These are phyloP conservation scores for Drosophila stalkeri DNA, from an alignment of 2,888 invertebrate genomes.

Conservation along the genomic window DNA sequence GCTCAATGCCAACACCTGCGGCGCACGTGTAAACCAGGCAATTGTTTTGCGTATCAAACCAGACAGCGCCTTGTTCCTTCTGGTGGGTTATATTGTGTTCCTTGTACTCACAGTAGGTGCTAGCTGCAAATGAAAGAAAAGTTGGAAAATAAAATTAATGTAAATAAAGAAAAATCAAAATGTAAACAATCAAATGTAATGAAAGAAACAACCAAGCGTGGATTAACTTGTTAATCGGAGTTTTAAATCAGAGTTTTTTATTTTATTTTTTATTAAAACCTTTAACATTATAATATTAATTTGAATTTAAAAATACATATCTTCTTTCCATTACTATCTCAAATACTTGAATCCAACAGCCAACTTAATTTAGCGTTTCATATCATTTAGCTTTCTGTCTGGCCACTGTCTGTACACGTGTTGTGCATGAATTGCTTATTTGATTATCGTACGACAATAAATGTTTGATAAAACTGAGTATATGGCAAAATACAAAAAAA, in stretches of 20 bases:
- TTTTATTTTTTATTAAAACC: too few relatives aligned
- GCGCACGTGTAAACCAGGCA: conserved; percentile 82
- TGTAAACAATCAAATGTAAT: background rate
- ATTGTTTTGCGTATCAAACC: conserved; percentile 79
- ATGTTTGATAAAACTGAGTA: conserved; percentile 23
- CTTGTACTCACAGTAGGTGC: conserved; percentile 58
- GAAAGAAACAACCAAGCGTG: background rate
- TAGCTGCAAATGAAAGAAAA: conserved; percentile 12
- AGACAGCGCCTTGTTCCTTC: conserved; percentile 81
- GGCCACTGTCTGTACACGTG: conserved; percentile 16
- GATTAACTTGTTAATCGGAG: too few relatives aligned
- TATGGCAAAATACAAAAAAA: conserved; percentile 4
- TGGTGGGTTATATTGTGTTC: conserved; percentile 57
- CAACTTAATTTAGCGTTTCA: background rate
- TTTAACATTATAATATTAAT: too few relatives aligned
- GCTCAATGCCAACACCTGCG: conserved; percentile 58
- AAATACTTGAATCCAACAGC: background rate
- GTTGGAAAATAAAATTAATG: too few relatives aligned
- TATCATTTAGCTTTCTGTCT: conserved; percentile 7
- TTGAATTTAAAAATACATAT: too few relatives aligned
- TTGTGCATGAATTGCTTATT: conserved; percentile 24
- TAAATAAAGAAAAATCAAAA: background rate
- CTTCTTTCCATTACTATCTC: too few relatives aligned
- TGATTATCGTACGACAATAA: conserved; percentile 22
- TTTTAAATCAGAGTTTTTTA: too few relatives aligned